These are phyloP conservation scores for Tenebrio molitor DNA, from an alignment of 1,140 invertebrate species.

Conservation along the genomic window DNA sequence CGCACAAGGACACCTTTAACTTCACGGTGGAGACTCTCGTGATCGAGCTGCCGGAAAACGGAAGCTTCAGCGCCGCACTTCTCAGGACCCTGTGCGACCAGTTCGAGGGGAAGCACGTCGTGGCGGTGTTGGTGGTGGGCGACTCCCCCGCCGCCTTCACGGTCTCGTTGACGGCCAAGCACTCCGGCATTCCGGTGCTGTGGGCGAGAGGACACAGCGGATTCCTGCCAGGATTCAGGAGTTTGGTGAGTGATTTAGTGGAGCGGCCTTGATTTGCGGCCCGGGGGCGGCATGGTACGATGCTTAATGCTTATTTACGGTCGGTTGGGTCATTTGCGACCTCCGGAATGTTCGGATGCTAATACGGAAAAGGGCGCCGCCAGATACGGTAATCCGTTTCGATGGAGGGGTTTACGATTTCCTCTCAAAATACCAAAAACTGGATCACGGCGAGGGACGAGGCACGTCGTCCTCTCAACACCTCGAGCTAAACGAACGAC, in stretches of 20 bases:
- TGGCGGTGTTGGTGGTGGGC: conserved; percentile 65
- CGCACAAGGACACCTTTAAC: conserved; percentile 56
- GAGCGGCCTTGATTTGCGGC: neutral
- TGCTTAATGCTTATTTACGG: conserved; percentile 34
- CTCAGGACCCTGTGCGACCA: conserved; percentile 63
- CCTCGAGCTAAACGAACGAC: too few relatives aligned
- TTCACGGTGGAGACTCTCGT: conserved; percentile 63
- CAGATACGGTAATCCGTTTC: neutral
- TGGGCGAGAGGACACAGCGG: conserved; percentile 64
- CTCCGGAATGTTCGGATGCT: conserved; percentile 8
- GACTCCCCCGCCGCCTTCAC: conserved; percentile 65
- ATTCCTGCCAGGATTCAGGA: conserved; percentile 62
- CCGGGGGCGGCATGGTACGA: neutral
- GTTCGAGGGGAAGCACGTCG: conserved; percentile 64
- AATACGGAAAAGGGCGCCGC: conserved; percentile 12
- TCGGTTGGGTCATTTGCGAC: neutral
- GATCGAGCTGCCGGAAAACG: conserved; percentile 64
- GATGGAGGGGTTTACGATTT: neutral
- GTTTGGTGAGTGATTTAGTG: conserved; percentile 60
- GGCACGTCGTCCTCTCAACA: too few relatives aligned
- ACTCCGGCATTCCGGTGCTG: conserved; percentile 64
- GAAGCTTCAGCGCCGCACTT: conserved; percentile 64
- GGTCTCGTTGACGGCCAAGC: conserved; percentile 63
- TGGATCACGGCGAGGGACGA: neutral
- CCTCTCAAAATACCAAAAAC: neutral